These are phyloP conservation scores for Tetanocera ferruginea DNA, from an alignment of 2,888 invertebrate species.

Conservation along the genomic window DNA sequence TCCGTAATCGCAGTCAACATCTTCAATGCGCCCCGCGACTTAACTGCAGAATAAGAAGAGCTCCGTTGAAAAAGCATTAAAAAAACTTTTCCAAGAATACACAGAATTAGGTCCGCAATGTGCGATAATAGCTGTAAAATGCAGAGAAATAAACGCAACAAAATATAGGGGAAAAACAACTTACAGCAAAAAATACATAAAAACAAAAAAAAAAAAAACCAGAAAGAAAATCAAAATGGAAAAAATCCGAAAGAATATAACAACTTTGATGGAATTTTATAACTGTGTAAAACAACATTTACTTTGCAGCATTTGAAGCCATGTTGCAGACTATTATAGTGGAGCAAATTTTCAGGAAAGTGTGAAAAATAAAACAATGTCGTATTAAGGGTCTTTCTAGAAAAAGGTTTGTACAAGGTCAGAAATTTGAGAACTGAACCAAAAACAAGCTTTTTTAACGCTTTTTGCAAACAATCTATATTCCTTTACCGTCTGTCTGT, in stretches of 20 bases:
- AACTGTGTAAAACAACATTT: constrained; percentile 5
- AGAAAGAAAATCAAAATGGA: not conserved
- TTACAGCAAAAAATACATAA: not conserved
- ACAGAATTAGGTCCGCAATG: constrained; percentile 4
- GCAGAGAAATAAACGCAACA: not conserved
- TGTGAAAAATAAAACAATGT: too few species aligned
- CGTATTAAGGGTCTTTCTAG: too few species aligned
- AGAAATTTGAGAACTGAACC: too few species aligned
- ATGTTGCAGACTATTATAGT: not conserved
- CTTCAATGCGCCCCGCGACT: not conserved
- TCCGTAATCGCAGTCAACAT: constrained; percentile 15
- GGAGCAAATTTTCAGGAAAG: not conserved
- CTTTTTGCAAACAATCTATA: too few species aligned
- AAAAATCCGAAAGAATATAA: constrained; percentile 10
- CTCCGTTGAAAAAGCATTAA: not conserved
- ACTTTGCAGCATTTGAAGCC: not conserved
- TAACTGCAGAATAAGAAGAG: not conserved
- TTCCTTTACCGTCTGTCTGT: too few species aligned
- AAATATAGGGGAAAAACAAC: not conserved
- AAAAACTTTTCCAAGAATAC: not conserved
- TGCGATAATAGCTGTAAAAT: not conserved
- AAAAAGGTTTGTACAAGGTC: too few species aligned
- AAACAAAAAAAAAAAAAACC: constrained; percentile 8
- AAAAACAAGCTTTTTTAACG: too few species aligned
- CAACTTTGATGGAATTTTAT: not conserved